A percentile compares a stretch with the other conserved stretches of the same genome.
These are phyloP conservation scores for Myotis planiceps DNA, from an alignment of 2,797 vertebrate genomes.

Conservation along the genomic window DNA sequence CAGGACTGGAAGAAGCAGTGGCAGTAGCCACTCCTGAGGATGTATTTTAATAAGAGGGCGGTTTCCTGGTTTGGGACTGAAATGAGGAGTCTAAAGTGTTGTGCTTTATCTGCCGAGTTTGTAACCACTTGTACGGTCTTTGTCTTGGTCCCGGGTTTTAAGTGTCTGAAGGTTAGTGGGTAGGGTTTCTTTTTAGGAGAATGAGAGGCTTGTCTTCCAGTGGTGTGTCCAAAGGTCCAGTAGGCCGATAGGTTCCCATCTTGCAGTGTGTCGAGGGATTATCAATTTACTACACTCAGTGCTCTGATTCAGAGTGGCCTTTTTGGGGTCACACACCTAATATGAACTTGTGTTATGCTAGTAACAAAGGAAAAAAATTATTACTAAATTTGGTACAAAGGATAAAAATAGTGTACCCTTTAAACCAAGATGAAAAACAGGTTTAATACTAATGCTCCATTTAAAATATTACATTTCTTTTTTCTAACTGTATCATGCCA, in stretches of 20 bases:
- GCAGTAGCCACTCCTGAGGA: not conserved
- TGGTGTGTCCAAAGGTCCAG: not conserved
- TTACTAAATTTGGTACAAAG: slow-evolving; percentile 26
- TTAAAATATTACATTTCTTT: slow-evolving; percentile 2
- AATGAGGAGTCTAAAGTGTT: not conserved
- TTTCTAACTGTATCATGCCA: not conserved
- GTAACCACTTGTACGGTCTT: slow-evolving; percentile 26
- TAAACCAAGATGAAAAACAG: slow-evolving; percentile 63
- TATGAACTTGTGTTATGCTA: not conserved
- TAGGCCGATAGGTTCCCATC: not conserved
- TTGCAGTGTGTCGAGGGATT: not conserved
- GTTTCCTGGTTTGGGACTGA: not conserved
- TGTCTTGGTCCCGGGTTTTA: slow-evolving; percentile 54
- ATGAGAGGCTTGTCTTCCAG: slow-evolving; percentile 55
- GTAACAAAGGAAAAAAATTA: slow-evolving; percentile 6
- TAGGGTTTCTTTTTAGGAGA: slow-evolving; percentile 61
- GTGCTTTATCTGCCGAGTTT: slow-evolving; percentile 48
- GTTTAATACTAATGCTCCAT: not conserved
- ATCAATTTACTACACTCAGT: slow-evolving; percentile 20
- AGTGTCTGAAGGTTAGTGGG: slow-evolving; percentile 58
- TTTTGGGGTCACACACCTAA: slow-evolving; percentile 33
- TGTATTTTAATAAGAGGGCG: not conserved
- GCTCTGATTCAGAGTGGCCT: slow-evolving; percentile 46
- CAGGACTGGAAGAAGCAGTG: not conserved
- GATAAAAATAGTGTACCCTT: slow-evolving; percentile 22